Evolutionary conservation across 2,888 invertebrate species (phyloP), one percentile per base, ranked within the genome.

Genomic region (Globia sparganii): DNA sequence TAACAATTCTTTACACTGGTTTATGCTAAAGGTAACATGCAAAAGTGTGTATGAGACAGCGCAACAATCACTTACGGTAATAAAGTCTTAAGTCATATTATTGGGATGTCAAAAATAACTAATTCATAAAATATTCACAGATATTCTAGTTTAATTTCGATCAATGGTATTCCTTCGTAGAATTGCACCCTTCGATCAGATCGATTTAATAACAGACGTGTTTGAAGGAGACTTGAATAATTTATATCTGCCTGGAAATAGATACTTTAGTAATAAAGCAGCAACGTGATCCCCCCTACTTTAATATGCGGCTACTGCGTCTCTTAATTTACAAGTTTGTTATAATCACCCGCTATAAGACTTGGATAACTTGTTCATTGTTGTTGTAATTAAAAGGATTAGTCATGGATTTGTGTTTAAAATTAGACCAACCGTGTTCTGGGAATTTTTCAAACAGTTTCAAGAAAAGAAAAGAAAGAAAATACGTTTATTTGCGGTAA

Each of bases 161-260:
- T 34, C 56, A 61, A 58, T 21, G 34, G 4, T 37, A 43, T 56
- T 40, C 9, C n/a, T 68, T 74, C 46, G 6, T 72, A 31, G 56
- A 69, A 49, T 18, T 72, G 43, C 71, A 83, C 64, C 71, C 73
- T 61, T 73, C 78, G 31, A 46, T 69, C 43, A 11, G 58, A 80
- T 85, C 85, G 82, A 85, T 82, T 49, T 77, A 77, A 83, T 81
- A 74, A 74, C 64, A 69, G 64, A 34, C 46, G 11, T 28, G 31
- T 74, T 78, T 72, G 59, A 86, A 53, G 72, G 40, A 68, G 43
- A 68, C 67, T 49, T 83, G 72, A 67, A 75, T 83, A 67, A 83
- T 86, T 75, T 46, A 86, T 83, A 56, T 46, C 28, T 40, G 69
- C 58, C 71, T 65, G 76, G 80, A 77, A 79, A 80, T 86, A 70